phyloP scores from a whole-genome alignment of 2,113 vertebrate species.

The Plecotus auritus region DNA sequence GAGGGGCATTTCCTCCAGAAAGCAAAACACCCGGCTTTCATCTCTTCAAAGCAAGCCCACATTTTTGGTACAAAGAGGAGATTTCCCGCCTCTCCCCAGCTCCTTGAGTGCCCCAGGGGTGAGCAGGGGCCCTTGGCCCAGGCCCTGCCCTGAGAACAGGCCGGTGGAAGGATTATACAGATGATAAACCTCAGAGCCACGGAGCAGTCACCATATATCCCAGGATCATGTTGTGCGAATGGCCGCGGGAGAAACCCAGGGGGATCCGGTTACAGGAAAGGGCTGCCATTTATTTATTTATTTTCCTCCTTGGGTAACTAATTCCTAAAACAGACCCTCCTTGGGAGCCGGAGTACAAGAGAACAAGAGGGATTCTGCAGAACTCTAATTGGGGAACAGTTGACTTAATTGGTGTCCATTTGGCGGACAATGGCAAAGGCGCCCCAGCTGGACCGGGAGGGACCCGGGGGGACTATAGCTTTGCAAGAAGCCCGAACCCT shows the following conservation, averaged over 20 bases:
- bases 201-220: conserved; percentile 81
- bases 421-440: conserved; percentile 94
- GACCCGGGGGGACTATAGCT: conserved; percentile 93
- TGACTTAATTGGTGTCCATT: conserved; percentile 99
- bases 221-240: conserved; percentile 89
- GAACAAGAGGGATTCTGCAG: conserved; percentile 94
- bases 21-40: conserved; percentile 56
- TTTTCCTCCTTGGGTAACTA: conserved; percentile 83
- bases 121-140: not conserved
- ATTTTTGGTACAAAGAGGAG: conserved; percentile 13
- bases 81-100: not conserved
- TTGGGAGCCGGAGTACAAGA: conserved; percentile 85
- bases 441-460: conserved; percentile 89
- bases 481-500: conserved; percentile 90
- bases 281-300: conserved; percentile 87
- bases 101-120: not conserved
- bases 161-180: conserved; percentile 62
- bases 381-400: conserved; percentile 99
- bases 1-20: conserved; percentile 60
- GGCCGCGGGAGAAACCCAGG: conserved; percentile 89
- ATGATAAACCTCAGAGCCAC: conserved; percentile 68
- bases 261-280: conserved; percentile 96
- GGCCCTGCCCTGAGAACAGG: not conserved
- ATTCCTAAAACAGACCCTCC: conserved; percentile 87
- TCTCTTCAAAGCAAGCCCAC: conserved; percentile 60